phyloP scores from a whole-genome alignment of 2,888 invertebrate species.

The Sphecodes monilicornis region DNA sequence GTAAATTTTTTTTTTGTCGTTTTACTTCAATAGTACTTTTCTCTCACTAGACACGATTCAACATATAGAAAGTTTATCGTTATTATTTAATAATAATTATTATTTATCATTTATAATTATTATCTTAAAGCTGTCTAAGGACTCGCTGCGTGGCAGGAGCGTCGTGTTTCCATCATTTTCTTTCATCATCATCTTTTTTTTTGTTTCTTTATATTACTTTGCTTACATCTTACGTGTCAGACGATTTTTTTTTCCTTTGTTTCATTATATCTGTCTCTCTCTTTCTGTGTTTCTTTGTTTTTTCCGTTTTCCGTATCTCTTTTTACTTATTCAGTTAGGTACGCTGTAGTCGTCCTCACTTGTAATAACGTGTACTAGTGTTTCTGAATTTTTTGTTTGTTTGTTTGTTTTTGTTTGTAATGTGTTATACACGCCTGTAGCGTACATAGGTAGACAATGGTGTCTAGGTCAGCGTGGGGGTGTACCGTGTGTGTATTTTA shows the following conservation, averaged over 20 bases:
- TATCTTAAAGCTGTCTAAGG: conserved; percentile 84
- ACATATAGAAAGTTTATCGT: conserved; percentile 84
- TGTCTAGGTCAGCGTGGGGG: conserved; percentile 56
- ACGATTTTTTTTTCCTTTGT: conserved; percentile 58
- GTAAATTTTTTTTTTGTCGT: conserved; percentile 67
- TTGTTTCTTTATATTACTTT: conserved; percentile 72
- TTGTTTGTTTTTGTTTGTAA: neutral
- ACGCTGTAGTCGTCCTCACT: conserved; percentile 78
- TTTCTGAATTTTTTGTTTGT: conserved; percentile 23
- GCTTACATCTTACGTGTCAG: conserved; percentile 64
- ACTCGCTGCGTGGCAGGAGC: conserved; percentile 83
- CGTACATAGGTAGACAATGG: conserved; percentile 59
- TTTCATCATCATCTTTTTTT: conserved; percentile 48
- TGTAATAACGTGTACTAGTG: conserved; percentile 62
- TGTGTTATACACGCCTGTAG: conserved; percentile 56
- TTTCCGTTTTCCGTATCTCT: conserved; percentile 38
- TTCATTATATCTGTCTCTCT: conserved; percentile 53
- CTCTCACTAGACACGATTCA: conserved; percentile 84
- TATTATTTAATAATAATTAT: conserved; percentile 83
- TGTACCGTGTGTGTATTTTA: conserved; percentile 57
- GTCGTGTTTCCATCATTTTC: conserved; percentile 68
- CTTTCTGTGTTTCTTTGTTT: conserved; percentile 48
- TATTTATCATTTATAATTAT: conserved; percentile 82
- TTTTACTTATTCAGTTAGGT: conserved; percentile 70
- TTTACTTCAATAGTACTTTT: conserved; percentile 80